Evolutionary conservation across 1,140 invertebrate genomes (phyloP).

Genomic region (Macrosteles quadrilineatus): DNA sequence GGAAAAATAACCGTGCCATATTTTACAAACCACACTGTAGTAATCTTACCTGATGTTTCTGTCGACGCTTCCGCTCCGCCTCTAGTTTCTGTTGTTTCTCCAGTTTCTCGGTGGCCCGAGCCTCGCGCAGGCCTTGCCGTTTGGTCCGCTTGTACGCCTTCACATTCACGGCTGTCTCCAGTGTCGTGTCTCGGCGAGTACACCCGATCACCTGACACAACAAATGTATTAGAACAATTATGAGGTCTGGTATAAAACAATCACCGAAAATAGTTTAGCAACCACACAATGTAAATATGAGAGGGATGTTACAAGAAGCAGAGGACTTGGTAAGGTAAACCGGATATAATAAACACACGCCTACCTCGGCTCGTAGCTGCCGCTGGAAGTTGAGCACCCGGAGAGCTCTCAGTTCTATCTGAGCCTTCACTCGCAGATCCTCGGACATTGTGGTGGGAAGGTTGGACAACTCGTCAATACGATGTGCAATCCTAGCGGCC

Average conservation of each 20-base stretch:
- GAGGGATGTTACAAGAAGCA: too few relatives aligned
- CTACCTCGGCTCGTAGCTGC: slow-evolving; percentile 77
- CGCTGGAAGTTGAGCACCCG: slow-evolving; percentile 94
- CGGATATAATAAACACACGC: too few relatives aligned
- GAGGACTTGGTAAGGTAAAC: too few relatives aligned
- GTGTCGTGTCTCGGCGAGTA: slow-evolving; percentile 88
- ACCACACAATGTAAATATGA: too few relatives aligned
- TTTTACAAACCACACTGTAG: too few relatives aligned
- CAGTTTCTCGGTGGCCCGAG: slow-evolving; percentile 95
- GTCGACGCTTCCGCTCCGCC: slow-evolving; percentile 90
- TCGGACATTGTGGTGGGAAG: slow-evolving; percentile 90
- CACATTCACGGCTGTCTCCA: slow-evolving; percentile 95
- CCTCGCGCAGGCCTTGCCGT: slow-evolving; percentile 91
- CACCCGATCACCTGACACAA: slow-evolving; percentile 83
- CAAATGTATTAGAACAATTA: too few relatives aligned
- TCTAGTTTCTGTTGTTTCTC: slow-evolving; percentile 99
- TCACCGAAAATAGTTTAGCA: too few relatives aligned
- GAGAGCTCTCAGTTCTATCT: slow-evolving; percentile 92
- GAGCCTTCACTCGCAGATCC: slow-evolving; percentile 87
- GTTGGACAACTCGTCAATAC: slow-evolving; percentile 81
- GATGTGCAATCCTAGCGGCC: slow-evolving; percentile 76
- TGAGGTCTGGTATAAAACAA: too few relatives aligned
- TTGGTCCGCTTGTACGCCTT: slow-evolving; percentile 97
- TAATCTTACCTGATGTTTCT: slow-evolving; percentile 87
- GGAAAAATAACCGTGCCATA: too few relatives aligned